Evolutionary conservation across 2,113 vertebrate genomes (phyloP), one percentile per base, ranked within the genome.

Genomic region (Cardinalis cardinalis): DNA sequence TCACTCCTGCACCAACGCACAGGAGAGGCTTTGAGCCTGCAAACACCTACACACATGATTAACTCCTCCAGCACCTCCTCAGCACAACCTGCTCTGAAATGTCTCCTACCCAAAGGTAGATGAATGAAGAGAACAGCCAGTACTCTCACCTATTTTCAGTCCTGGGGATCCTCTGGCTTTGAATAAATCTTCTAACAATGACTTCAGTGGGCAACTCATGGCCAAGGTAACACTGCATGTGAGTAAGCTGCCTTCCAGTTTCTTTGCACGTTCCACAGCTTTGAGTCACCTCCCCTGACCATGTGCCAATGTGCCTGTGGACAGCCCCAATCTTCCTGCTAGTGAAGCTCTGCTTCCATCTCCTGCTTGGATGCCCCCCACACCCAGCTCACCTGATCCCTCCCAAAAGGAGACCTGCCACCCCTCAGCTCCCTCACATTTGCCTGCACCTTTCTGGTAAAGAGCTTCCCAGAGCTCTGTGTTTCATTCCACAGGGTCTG

Each of bases 341-440:
- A 12, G 11, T 25, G 23, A 34, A 59, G 34, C 32, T 89, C 58
- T 66, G 15, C 25, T 69, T 69, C 34, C 68, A 61, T 21, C 74
- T 70, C 1, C 18, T 55, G 51, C 87, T 53, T 26, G 21, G 24
- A 34, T 32, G 25, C 41, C 46, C 38, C 34, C 28, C 19, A 58
- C 32, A n/a, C 56, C 63, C 43, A 86, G 32, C 64, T 90, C 59
- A 71, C 44, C 19, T 55, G 46, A 61, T 31, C 7, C 43, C 38
- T 66, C 32, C 51, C 87, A 40, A 46, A 87, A 60, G 31, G 12
- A 89, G 20, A 84, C 23, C 38, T 73, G 75, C n/a, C 63, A 89
- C n/a, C 40, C 70, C 53, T 75, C 65, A 75, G 77, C 25, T 52
- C 26, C 51, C 43, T 55, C 53, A n/a, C 26, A 6, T 34, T 10